Evolutionary conservation across 2,888 invertebrate species (phyloP).

Genomic region (Sturmia bella): DNA sequence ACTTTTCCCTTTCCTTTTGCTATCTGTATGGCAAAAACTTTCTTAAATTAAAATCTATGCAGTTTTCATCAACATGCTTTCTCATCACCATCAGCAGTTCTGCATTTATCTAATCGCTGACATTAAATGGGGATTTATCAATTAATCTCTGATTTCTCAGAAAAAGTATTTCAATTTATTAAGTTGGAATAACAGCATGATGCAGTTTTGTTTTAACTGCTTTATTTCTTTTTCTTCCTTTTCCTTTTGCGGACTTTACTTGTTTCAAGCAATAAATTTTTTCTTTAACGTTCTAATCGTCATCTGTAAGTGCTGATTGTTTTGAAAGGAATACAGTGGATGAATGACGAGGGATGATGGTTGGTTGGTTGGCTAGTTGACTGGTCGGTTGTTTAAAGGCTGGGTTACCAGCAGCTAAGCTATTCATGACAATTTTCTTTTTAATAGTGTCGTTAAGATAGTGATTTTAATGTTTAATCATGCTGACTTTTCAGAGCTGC

Average conservation of each 20-base stretch:
- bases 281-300: conserved; percentile 56
- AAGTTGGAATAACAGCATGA: conserved; percentile 35
- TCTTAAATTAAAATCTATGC: neutral
- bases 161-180: conserved; percentile 50
- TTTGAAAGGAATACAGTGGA: conserved; percentile 7
- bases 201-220: conserved; percentile 12
- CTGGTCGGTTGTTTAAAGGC: neutral
- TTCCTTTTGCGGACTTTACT: neutral
- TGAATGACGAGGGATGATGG: neutral
- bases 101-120: conserved; percentile 52
- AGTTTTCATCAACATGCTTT: conserved; percentile 11
- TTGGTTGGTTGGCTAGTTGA: neutral
- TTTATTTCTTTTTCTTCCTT: neutral
- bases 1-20: conserved; percentile 8
- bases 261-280: conserved; percentile 59
- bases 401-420: neutral
- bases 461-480: conserved; percentile 31
- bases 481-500: conserved; percentile 35
- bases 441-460: conserved; percentile 44
- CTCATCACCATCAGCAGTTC: neutral
- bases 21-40: neutral
- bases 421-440: conserved; percentile 50
- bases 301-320: conserved; percentile 47
- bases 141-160: conserved; percentile 64
- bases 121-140: conserved; percentile 64